phyloP scores from a whole-genome alignment of 2,888 invertebrate species.

The Deilephila porcellus region DNA sequence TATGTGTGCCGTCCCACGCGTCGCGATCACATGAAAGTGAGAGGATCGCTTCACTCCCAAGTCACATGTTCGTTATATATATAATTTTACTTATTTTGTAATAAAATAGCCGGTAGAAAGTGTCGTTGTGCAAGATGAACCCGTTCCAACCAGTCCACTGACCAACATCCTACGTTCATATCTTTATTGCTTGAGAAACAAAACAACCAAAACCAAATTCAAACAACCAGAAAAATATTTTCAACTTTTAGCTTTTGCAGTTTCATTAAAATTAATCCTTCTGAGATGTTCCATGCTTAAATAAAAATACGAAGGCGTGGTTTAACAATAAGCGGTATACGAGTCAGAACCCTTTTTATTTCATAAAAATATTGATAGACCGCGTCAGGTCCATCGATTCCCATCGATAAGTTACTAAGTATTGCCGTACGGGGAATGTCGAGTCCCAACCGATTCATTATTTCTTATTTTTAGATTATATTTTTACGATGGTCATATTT shows the following conservation, averaged over 20 bases:
- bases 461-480: not conserved
- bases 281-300: not conserved
- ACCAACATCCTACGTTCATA: not conserved
- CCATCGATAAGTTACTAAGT: not conserved
- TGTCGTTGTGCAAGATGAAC: conserved; percentile 23
- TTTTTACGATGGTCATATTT: too few species aligned
- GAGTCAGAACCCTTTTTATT: not conserved
- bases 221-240: not conserved
- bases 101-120: conserved; percentile 37
- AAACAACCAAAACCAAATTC: not conserved
- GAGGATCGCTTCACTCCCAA: conserved; percentile 56
- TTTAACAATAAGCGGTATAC: not conserved
- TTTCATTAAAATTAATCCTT: not conserved
- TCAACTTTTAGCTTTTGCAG: too few species aligned
- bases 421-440: not conserved
- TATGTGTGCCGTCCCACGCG: conserved; percentile 59
- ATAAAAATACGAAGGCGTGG: not conserved
- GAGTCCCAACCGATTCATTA: too few species aligned
- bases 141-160: too few species aligned
- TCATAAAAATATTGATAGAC: not conserved
- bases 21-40: conserved; percentile 64
- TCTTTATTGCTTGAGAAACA: not conserved
- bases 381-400: not conserved
- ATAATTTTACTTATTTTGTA: conserved; percentile 29
- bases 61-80: conserved; percentile 38